Base-by-base conservation (phyloP, 2,888 invertebrate species). In the Melinopterus prodromus region DNA sequence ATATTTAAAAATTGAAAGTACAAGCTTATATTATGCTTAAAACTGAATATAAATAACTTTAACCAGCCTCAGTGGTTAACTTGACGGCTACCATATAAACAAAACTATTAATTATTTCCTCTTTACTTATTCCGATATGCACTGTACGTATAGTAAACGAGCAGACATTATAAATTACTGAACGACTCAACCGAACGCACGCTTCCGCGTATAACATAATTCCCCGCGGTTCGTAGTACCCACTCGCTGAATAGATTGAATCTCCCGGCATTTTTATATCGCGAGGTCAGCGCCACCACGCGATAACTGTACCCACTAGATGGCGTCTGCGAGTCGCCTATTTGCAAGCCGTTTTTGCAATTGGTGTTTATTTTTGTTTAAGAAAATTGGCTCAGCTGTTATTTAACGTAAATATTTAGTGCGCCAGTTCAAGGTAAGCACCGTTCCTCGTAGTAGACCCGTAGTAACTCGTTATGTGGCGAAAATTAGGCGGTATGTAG, bases 331-430 rank as follows among this genome's bases (percentile, higher is more conserved):
- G 38, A 72, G 82, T 79, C 80, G 81, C 81, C 79, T 76, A 76
- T 77, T 77, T 71, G 80, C 77, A 74, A 74, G 78, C 78, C 77
- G 79, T 81, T 81, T 81, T 80, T 79, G 81, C 79, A 81, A 80
- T 81, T 79, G 79, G 81, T 80, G 81, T 81, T 80, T 81, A 80
- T 81, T 79, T 81, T 81, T 80, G 78, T 81, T 80, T 76, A 79
- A 81, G 71, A 78, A 81, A 79, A 80, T 79, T 78, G 79, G 71
- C 80, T 77, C 81, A 81, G 81, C 81, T 81, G 81, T 81, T 81
- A 79, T 77, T 79, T 77, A 75, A 37, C 79, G 81, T 81, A 81
- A 81, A 81, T 81, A 81, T 81, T 81, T 81, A 79, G 79, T 79
- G 74, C 74, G 74, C 77, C 77, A 77, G 79, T 81, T 78, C 81